A percentile compares a stretch with the other conserved stretches of the same genome.
These are phyloP conservation scores for Phenacoccus solenopsis DNA, from an alignment of 1,140 invertebrate genomes.

Conservation along the genomic window DNA sequence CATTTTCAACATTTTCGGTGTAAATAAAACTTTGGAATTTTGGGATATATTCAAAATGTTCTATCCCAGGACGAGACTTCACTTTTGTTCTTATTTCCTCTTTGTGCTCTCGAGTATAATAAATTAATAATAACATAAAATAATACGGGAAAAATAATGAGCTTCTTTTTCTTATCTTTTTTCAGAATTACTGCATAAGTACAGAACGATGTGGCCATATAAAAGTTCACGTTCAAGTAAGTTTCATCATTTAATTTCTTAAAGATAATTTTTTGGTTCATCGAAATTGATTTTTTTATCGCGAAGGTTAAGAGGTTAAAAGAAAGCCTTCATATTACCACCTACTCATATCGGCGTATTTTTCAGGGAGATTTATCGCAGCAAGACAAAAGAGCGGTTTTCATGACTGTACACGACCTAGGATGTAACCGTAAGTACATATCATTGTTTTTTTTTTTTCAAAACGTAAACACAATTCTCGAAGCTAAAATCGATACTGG, in stretches of 20 bases:
- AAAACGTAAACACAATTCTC: no score
- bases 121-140: background rate
- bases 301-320: background rate
- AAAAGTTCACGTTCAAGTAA: constrained; percentile 53
- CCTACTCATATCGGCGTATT: constrained; percentile 22
- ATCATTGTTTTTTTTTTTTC: no score
- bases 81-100: background rate
- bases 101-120: background rate
- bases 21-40: no score
- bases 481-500: no score
- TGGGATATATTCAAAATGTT: no score
- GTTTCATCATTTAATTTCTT: constrained; percentile 20
- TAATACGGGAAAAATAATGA: background rate
- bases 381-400: constrained; percentile 63
- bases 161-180: constrained; percentile 31
- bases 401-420: constrained; percentile 79
- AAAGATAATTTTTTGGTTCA: background rate
- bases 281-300: background rate
- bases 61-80: no score
- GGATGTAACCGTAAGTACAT: constrained; percentile 73
- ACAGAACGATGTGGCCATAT: constrained; percentile 54
- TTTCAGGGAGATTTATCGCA: constrained; percentile 61
- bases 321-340: background rate
- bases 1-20: no score
- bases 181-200: constrained; percentile 54